Evolutionary conservation across 1,140 invertebrate genomes (phyloP), one percentile per base, ranked within the genome.

Genomic region (Saccostrea cuccullata): DNA sequence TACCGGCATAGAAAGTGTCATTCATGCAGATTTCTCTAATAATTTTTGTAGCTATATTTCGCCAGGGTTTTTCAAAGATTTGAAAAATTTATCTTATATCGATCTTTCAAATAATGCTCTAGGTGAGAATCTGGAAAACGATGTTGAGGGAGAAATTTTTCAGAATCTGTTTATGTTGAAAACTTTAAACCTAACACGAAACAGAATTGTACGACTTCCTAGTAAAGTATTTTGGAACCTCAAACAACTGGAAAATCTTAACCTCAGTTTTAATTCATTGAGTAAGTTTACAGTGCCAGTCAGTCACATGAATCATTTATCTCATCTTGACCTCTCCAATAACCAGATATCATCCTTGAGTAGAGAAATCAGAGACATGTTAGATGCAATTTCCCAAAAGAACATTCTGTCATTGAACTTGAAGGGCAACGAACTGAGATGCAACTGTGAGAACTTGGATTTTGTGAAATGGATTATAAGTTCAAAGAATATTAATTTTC

Each of bases 371-470:
- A 40, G 36, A 23, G 47, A 23, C 15, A 23, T 23, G 11, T 23
- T 83, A n/a, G 82, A 83, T 88, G 95, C 96, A 90, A 94, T 83
- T 15, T 83, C 82, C 2, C 20, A n/a, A 83, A 83, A 83, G 36
- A 73, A 55, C 12, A 6, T 5, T 26, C 0, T 83, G 1, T 8
- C 1, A 8, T 11, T 83, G 15, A 55, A 83, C 47, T 4, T 83
- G 15, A 8, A 5, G 15, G 82, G 55, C 5, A 83, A 83, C 30
- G 17, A 17, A 20, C 23, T 83, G 5, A 20, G 9, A 23, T 83
- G 82, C 40, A 5, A 20, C 17, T 83, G 82, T 83, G 82, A 83
- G 4, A 15, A 47, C 17, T 55, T 83, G 1, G 36, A 83, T 1
- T 83, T 83, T n/a, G 2, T 83, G 9, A 47, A 55, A 47, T 83